Base-by-base conservation (phyloP, 2,113 vertebrate genomes). In the Seriola quinqueradiata region DNA sequence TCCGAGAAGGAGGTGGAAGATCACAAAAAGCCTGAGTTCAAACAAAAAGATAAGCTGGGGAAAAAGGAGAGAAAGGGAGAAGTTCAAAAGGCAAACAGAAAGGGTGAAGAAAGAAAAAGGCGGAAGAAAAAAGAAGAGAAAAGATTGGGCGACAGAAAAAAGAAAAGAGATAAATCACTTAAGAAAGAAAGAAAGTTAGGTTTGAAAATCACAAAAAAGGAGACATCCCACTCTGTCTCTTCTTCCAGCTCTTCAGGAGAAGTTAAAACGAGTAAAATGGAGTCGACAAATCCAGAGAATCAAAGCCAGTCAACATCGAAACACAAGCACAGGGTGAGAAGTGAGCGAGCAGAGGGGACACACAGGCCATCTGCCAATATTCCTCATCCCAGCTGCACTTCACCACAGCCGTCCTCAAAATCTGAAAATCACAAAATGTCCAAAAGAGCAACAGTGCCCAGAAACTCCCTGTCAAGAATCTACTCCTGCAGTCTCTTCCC, bases 81-180 rank as follows among this genome's bases (percentile, higher is more conserved):
- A 19, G 36, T 70, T 48, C 75, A 40, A 36, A 88, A 81, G 74
- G 79, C 21, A 23, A 78, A 44, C 21, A 74, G 70, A 69, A 90
- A 86, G 34, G 84, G 75, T 5, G 87, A 90, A 1, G 92, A 89
- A 7, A 90, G 83, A 76, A 94, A 90, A 76, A 90, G 84, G 59
- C 87, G 87, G 34, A 93, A 90, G 80, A 94, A 88, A 79, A 92
- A 90, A 66, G 89, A 94, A 19, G 91, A 89, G 32, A 90, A 86
- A 58, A 84, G 67, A 21, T 10, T 82, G 36, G 55, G 59, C 0
- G 86, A 92, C 70, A 89, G 79, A 60, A 93, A 92, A 83, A 91
- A 87, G 86, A 91, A 90, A 78, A 77, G 66, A 81, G 89, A 90
- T 16, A 95, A 78, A 85, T 32, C 63, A 21, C 59, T 36, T 12